Evolutionary conservation across 2,888 invertebrate species (phyloP).

Genomic region (Tetramorium bicarinatum): DNA sequence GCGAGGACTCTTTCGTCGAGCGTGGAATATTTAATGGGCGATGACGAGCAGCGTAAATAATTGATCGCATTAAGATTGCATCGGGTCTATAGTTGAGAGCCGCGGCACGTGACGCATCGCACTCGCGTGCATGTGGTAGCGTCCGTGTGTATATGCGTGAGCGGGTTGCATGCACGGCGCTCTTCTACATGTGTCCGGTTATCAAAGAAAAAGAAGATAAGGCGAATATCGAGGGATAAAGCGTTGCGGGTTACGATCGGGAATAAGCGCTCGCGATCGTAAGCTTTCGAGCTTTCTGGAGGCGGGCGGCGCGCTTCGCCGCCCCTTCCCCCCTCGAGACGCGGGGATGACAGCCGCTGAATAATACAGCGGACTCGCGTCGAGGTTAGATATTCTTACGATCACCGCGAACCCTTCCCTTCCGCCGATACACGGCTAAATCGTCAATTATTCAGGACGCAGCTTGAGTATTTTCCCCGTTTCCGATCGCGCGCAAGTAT

Average conservation of each 20-base stretch:
- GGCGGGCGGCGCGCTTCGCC: constrained; percentile 68
- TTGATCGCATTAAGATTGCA: constrained; percentile 59
- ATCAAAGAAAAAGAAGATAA: constrained; percentile 54
- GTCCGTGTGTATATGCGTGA: not conserved
- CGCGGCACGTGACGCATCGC: constrained; percentile 53
- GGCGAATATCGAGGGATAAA: constrained; percentile 39
- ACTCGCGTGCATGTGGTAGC: not conserved
- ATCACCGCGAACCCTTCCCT: constrained; percentile 81
- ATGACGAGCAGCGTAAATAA: constrained; percentile 55
- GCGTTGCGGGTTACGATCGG: constrained; percentile 65
- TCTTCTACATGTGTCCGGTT: constrained; percentile 33
- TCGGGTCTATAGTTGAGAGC: constrained; percentile 54
- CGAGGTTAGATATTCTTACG: constrained; percentile 83
- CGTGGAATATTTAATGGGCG: constrained; percentile 56
- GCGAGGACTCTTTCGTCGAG: constrained; percentile 56
- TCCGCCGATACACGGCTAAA: constrained; percentile 79
- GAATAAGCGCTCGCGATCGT: constrained; percentile 72
- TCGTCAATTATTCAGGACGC: constrained; percentile 80
- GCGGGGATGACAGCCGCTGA: constrained; percentile 82
- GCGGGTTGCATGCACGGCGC: constrained; percentile 1
- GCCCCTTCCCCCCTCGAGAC: constrained; percentile 64
- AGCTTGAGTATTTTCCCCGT: constrained; percentile 77
- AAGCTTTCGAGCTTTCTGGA: constrained; percentile 76
- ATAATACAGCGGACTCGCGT: constrained; percentile 81
- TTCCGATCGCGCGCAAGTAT: constrained; percentile 78